phyloP scores from a whole-genome alignment of 2,888 invertebrate species.

The Hypomecis punctinalis region DNA sequence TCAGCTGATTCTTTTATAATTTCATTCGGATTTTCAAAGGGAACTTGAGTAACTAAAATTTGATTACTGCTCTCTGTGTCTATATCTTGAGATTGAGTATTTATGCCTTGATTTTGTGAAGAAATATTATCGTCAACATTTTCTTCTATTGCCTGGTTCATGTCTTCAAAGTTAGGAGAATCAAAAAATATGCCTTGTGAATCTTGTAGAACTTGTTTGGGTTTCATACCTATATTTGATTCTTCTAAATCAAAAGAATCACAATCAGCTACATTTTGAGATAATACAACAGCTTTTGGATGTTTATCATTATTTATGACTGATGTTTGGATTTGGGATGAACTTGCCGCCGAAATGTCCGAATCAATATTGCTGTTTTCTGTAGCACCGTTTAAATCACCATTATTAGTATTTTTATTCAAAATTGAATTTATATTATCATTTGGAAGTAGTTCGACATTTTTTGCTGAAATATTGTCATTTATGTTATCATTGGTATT shows the following conservation, averaged over 20 bases:
- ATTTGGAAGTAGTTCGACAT: background rate
- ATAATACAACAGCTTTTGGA: constrained; percentile 2
- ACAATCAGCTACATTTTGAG: constrained; percentile 6
- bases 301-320: constrained; percentile 3
- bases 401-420: background rate
- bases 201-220: background rate
- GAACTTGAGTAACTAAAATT: background rate
- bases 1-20: background rate
- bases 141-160: background rate
- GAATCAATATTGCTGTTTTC: background rate
- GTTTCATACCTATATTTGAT: background rate
- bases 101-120: background rate
- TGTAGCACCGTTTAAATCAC: background rate
- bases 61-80: constrained; percentile 36
- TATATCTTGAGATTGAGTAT: constrained; percentile 24
- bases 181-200: background rate
- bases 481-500: background rate
- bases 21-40: background rate
- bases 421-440: background rate
- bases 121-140: background rate
- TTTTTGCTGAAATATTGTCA: background rate
- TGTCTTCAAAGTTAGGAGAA: background rate
- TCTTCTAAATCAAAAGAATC: background rate
- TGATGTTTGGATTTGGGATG: constrained; percentile 27
- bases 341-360: constrained; percentile 25